phyloP scores from a whole-genome alignment of 37 sponge, comb jelly and placozoan species.

The Hormiphora californensis region DNA sequence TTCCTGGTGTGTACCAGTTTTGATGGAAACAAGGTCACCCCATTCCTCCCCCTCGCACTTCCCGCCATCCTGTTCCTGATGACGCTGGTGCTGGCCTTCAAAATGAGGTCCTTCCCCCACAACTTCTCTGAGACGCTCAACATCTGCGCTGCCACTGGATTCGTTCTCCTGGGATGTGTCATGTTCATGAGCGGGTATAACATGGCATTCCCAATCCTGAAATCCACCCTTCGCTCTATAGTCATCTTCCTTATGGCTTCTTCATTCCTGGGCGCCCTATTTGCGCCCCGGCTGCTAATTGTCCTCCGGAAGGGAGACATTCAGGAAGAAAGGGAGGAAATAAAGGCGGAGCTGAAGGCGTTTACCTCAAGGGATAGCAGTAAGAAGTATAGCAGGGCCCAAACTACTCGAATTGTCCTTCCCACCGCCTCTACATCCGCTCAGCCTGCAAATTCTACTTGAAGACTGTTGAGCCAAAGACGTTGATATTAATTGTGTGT shows the following conservation, averaged over 20 bases:
- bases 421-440: too few species aligned
- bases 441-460: too few species aligned
- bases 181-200: conserved; percentile 35
- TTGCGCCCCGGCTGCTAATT: neutral
- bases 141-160: conserved; percentile 26
- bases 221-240: neutral
- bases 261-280: neutral
- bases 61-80: neutral
- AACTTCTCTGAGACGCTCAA: conserved; percentile 49
- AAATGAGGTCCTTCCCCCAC: conserved; percentile 23
- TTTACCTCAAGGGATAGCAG: too few species aligned
- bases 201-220: neutral
- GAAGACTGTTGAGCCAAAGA: too few species aligned
- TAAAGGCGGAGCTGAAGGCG: neutral
- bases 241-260: neutral
- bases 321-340: neutral
- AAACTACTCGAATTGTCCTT: too few species aligned
- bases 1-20: neutral
- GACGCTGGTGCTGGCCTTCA: neutral
- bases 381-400: too few species aligned
- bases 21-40: neutral
- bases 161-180: neutral
- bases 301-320: neutral
- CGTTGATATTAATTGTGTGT: too few species aligned
- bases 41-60: neutral